These are phyloP conservation scores for Ostrea denselamellosa DNA, from an alignment of 1,140 invertebrate genomes.

Conservation along the genomic window DNA sequence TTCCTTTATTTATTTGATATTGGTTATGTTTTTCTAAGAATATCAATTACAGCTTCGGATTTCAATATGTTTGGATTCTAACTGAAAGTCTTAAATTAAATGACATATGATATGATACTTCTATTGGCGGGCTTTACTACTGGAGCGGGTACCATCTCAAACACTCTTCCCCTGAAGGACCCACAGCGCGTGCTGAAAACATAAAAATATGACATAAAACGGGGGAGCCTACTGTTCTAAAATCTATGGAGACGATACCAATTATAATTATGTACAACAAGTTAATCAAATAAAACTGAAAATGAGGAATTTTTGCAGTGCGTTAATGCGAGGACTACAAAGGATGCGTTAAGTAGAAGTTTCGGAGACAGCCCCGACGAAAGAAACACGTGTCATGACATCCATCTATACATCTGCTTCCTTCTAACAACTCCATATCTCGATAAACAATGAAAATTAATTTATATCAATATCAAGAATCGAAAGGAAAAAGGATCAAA, in stretches of 20 bases:
- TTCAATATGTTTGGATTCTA: background rate
- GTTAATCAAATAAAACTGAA: slow-evolving; percentile 28
- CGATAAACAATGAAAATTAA: slow-evolving; percentile 31
- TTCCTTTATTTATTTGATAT: background rate
- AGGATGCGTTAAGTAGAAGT: background rate
- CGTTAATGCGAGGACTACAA: slow-evolving; percentile 12
- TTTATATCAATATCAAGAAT: background rate
- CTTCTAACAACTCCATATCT: background rate
- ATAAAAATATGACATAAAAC: slow-evolving; percentile 24
- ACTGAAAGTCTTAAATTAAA: slow-evolving; percentile 8
- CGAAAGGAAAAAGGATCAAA: background rate
- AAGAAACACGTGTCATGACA: background rate
- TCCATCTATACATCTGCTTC: slow-evolving; percentile 12
- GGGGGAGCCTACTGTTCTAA: background rate
- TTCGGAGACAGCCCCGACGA: background rate
- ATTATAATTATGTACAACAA: slow-evolving; percentile 37
- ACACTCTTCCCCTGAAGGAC: background rate
- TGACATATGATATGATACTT: slow-evolving; percentile 21
- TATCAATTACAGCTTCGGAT: background rate
- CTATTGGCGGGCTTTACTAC: background rate
- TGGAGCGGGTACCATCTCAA: background rate
- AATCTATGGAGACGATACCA: slow-evolving; percentile 5
- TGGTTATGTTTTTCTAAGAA: background rate
- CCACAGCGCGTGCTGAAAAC: background rate
- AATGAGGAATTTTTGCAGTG: background rate